Conservation (phyloP, 1,140 invertebrate genomes). For the Thaumatotibia leucotreta region DNA sequence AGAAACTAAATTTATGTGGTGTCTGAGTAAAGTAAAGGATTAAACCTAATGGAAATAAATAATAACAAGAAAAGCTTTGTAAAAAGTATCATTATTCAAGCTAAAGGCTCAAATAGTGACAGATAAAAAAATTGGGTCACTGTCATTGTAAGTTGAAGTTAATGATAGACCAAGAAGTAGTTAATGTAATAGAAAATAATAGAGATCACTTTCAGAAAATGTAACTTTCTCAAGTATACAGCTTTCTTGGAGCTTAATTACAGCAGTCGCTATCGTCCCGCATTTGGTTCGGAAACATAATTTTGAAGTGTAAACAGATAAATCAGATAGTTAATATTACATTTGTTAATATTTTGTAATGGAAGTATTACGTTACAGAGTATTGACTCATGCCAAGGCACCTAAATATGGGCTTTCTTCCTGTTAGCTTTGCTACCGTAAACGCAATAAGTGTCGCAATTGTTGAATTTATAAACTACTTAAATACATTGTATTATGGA, state of each 20-base stretch:
- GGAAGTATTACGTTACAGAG: background rate
- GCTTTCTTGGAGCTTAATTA: background rate
- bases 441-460: too few relatives aligned
- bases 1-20: background rate
- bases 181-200: background rate
- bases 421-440: too few relatives aligned
- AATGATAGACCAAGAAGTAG: background rate
- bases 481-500: too few relatives aligned
- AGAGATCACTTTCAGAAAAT: background rate
- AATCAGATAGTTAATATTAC: background rate
- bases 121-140: background rate
- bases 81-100: background rate
- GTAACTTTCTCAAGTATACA: background rate
- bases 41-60: conserved; percentile 7
- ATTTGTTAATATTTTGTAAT: background rate
- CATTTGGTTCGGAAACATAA: background rate
- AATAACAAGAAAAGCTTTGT: background rate
- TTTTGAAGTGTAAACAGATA: background rate
- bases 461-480: too few relatives aligned
- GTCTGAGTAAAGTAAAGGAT: background rate
- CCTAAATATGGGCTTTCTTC: background rate
- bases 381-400: background rate
- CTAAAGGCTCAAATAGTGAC: background rate
- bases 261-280: background rate
- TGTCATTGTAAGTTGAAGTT: background rate